Evolutionary conservation across 2,888 invertebrate genomes (phyloP).

Genomic region (Zygogramma bicolorata): DNA sequence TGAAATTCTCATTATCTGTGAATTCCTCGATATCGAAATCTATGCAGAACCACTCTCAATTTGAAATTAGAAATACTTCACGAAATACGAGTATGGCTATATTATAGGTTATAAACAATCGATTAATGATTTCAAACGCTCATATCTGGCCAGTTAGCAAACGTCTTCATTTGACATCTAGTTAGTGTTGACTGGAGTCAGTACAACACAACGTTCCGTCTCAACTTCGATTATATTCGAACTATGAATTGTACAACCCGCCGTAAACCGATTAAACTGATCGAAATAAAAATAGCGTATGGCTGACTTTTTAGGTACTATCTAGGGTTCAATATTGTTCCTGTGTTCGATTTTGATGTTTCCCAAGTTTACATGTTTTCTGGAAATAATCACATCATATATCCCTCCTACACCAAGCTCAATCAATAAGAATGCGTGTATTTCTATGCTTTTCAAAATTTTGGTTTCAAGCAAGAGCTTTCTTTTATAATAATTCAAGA

Average conservation of each 20-base stretch:
- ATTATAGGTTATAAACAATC: not conserved
- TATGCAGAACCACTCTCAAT: not conserved
- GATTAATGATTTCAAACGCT: not conserved
- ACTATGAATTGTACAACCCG: not conserved
- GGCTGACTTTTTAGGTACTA: no score
- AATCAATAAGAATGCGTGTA: no score
- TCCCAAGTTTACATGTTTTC: no score
- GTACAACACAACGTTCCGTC: not conserved
- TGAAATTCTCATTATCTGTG: not conserved
- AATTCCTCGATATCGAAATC: not conserved
- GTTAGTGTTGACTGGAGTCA: not conserved
- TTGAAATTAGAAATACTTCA: not conserved
- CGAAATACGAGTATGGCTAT: not conserved
- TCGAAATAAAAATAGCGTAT: no score
- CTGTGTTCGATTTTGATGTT: no score
- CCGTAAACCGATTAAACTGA: no score
- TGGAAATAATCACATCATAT: no score
- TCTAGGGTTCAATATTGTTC: no score
- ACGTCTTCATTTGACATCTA: not conserved
- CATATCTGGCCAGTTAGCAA: not conserved
- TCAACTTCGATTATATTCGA: not conserved
- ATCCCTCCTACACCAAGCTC: no score
- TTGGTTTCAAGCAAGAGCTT: no score
- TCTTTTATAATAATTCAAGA: no score
- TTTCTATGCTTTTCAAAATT: no score